Conservation (phyloP, 2,113 vertebrate genomes). For the Hoplias malabaricus region DNA sequence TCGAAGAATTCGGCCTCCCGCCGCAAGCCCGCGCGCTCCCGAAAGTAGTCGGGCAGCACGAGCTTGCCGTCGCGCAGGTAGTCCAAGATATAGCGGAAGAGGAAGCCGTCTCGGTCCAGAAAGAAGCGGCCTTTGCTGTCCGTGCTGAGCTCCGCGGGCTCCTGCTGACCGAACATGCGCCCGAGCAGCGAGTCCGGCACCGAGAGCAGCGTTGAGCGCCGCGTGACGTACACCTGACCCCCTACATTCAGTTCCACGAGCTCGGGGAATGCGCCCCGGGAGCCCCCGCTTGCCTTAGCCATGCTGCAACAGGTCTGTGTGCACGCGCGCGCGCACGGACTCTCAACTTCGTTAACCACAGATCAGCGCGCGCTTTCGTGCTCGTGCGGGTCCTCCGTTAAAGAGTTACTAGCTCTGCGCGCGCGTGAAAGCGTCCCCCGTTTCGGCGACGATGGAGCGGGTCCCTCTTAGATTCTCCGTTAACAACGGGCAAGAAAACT, state of each 20-base stretch:
- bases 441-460: constrained; percentile 12
- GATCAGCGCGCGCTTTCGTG: no score
- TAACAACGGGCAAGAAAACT: no score
- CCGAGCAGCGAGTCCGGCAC: constrained; percentile 88
- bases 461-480: neutral
- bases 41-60: constrained; percentile 89
- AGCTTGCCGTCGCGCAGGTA: constrained; percentile 90
- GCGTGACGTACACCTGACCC: constrained; percentile 93
- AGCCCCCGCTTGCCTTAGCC: constrained; percentile 58
- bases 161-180: constrained; percentile 84
- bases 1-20: constrained; percentile 92
- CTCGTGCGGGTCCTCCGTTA: neutral
- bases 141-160: constrained; percentile 80
- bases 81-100: constrained; percentile 95
- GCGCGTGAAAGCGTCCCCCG: no score
- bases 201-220: constrained; percentile 84
- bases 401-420: no score
- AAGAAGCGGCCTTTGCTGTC: constrained; percentile 96
- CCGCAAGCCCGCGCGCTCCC: constrained; percentile 85
- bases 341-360: no score
- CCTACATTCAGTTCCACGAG: constrained; percentile 95
- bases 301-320: constrained; percentile 49
- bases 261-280: constrained; percentile 76
- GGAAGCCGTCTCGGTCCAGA: constrained; percentile 91
- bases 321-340: no score